phyloP scores from a whole-genome alignment of 2,888 invertebrate species.

The Prostheceraeus crozeri region DNA sequence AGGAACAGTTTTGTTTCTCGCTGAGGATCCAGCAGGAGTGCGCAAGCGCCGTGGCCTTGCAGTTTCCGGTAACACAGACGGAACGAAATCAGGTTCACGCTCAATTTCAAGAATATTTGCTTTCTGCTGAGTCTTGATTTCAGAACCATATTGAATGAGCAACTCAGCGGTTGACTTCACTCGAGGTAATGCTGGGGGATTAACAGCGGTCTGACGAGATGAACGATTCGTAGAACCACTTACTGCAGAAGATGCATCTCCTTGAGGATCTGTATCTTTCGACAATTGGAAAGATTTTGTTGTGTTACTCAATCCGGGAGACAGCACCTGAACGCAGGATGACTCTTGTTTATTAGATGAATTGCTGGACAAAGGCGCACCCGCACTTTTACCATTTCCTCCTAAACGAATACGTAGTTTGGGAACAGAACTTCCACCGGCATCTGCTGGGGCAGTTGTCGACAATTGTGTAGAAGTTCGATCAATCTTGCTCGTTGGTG shows the following conservation, averaged over 20 bases:
- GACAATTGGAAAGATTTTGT: neutral
- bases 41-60: neutral
- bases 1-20: no score
- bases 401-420: no score
- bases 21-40: no score
- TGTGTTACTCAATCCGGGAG: no score
- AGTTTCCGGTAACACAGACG: conserved; percentile 1
- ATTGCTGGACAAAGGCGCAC: no score
- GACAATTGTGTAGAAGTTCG: neutral
- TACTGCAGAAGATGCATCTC: neutral
- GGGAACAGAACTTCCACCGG: no score
- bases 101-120: no score
- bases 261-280: neutral
- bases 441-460: no score
- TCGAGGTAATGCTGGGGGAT: neutral
- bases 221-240: neutral
- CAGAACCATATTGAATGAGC: neutral
- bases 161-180: conserved; percentile 8
- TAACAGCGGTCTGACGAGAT: neutral
- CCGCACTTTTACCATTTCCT: no score
- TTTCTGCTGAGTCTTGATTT: no score
- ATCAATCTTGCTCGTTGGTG: neutral
- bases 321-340: no score
- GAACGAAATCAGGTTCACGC: conserved; percentile 1
- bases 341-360: no score